Evolutionary conservation across 2,888 invertebrate genomes (phyloP).

Genomic region (Labia minor): DNA sequence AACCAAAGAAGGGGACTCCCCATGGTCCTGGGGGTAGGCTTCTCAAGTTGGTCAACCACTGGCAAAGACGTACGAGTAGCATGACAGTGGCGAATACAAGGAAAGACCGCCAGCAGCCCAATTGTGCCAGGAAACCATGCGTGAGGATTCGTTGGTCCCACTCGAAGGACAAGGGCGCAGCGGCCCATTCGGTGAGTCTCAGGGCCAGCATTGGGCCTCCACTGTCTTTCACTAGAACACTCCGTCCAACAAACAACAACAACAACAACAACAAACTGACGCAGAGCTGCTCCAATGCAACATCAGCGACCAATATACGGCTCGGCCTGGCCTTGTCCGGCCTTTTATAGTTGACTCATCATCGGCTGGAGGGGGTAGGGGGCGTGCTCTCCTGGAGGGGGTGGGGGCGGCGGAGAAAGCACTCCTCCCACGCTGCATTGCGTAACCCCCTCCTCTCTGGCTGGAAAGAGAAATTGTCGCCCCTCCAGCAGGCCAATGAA

Average conservation of each 20-base stretch:
- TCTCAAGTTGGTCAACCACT: constrained; percentile 24
- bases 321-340: neutral
- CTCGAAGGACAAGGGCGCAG: too few species aligned
- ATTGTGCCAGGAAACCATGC: neutral
- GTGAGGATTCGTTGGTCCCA: too few species aligned
- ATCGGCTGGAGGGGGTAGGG: neutral
- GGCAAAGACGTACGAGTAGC: constrained; percentile 21
- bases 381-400: neutral
- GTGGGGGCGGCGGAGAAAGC: neutral
- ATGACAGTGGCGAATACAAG: constrained; percentile 26
- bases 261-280: too few species aligned
- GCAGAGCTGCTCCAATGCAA: neutral
- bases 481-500: neutral
- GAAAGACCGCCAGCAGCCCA: constrained; percentile 15
- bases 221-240: too few species aligned
- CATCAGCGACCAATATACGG: neutral
- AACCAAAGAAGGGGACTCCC: constrained; percentile 69
- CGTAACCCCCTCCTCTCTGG: neutral
- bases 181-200: too few species aligned
- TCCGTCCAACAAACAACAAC: too few species aligned
- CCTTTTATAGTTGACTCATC: neutral
- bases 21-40: constrained; percentile 64
- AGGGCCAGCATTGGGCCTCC: too few species aligned
- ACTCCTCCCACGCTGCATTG: neutral
- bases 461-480: neutral